A percentile compares a stretch with the other conserved stretches of the same genome.
These are phyloP conservation scores for Limnephilus auricula DNA, from an alignment of 2,888 invertebrate species.

Conservation along the genomic window DNA sequence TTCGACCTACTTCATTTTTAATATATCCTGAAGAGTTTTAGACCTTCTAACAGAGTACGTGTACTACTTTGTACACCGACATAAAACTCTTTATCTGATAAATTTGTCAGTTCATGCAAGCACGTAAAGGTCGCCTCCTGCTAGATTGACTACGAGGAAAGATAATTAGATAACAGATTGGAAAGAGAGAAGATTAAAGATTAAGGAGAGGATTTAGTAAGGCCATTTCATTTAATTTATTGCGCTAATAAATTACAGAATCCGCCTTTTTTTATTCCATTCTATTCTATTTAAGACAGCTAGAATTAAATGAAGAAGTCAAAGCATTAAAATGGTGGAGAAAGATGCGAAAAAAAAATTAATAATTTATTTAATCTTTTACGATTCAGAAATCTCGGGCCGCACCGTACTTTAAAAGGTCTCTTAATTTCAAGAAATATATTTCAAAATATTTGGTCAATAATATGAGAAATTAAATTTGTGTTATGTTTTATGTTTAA, in stretches of 20 bases:
- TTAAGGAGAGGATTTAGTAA: background rate
- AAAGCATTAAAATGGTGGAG: background rate
- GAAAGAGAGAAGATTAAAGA: background rate
- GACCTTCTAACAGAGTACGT: background rate
- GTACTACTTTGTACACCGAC: background rate
- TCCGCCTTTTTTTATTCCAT: background rate
- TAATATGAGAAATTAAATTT: too few relatives aligned
- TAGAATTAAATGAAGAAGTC: background rate
- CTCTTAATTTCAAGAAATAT: background rate
- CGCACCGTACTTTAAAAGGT: background rate
- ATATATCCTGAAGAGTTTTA: conserved; percentile 2
- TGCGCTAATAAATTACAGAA: background rate
- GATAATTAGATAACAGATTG: background rate
- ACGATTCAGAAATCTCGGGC: too few relatives aligned
- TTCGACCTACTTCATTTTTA: background rate
- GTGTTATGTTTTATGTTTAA: too few relatives aligned
- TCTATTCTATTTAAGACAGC: background rate
- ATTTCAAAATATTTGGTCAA: too few relatives aligned
- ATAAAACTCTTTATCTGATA: background rate
- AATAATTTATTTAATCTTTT: background rate
- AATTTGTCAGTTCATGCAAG: background rate
- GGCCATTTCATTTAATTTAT: background rate
- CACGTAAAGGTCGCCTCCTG: background rate
- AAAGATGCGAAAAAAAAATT: background rate
- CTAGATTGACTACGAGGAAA: background rate